phyloP scores from a whole-genome alignment of 2,797 vertebrate species.

The Mareca strepera region DNA sequence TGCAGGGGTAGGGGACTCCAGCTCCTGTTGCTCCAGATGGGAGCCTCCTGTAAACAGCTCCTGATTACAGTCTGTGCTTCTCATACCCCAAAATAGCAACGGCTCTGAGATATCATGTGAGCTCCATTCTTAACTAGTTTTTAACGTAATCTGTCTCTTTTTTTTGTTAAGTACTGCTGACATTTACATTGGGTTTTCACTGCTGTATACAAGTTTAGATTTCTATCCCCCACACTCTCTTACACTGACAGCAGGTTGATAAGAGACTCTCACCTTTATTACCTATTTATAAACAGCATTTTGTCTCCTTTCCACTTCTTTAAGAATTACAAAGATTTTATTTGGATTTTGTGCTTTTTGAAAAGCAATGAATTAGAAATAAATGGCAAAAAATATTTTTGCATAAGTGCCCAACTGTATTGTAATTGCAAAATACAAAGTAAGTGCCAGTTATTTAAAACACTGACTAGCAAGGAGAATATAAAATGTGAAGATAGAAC shows the following conservation, averaged over 20 bases:
- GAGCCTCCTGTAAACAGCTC: background rate
- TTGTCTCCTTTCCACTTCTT: background rate
- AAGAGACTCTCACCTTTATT: background rate
- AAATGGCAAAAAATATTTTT: constrained; percentile 23
- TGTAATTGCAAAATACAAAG: constrained; percentile 41
- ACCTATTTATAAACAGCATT: background rate
- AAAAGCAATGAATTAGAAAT: constrained; percentile 25
- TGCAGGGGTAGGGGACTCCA: background rate
- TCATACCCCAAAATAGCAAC: background rate
- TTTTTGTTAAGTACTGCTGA: background rate
- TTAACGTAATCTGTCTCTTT: background rate
- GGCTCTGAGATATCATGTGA: background rate
- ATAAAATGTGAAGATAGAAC: background rate
- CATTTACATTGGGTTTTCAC: background rate
- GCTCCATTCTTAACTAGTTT: background rate
- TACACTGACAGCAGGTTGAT: background rate
- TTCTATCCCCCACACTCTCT: background rate
- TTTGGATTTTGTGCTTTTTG: constrained; percentile 4
- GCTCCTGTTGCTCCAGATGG: background rate
- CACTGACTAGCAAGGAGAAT: background rate
- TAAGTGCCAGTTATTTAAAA: constrained; percentile 45
- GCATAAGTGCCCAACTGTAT: constrained; percentile 18
- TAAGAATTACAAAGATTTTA: background rate
- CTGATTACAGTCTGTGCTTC: background rate
- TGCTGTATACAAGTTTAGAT: background rate